phyloP scores from a whole-genome alignment of 2,113 vertebrate genomes.

The Lutjanus erythropterus region DNA sequence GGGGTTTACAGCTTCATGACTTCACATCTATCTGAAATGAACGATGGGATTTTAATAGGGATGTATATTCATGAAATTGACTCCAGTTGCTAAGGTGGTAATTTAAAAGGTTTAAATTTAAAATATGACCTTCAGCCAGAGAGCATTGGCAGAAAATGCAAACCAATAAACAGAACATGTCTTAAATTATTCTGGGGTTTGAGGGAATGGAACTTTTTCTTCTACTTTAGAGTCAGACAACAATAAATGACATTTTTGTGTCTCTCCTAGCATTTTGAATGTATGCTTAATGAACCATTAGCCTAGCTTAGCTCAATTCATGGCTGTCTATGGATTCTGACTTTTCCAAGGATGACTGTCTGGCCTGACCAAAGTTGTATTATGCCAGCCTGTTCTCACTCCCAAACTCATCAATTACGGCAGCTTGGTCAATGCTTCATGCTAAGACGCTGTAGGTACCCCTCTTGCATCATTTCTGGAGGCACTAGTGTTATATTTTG shows the following conservation, averaged over 20 bases:
- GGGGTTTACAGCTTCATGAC: constrained; percentile 26
- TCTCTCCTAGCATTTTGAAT: constrained; percentile 45
- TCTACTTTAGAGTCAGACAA: constrained; percentile 5
- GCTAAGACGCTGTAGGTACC: no score
- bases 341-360: neutral
- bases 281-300: neutral
- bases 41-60: constrained; percentile 27
- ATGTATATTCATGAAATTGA: constrained; percentile 27
- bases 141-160: neutral
- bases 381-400: no score
- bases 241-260: neutral
- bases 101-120: constrained; percentile 35
- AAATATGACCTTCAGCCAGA: neutral
- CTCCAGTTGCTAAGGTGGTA: constrained; percentile 15
- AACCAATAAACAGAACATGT: neutral
- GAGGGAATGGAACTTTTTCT: neutral
- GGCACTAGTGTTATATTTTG: no score
- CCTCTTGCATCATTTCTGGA: no score
- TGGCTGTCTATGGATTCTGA: neutral
- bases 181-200: neutral
- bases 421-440: no score
- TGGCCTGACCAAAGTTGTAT: neutral
- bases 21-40: constrained; percentile 32
- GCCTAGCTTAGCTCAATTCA: neutral
- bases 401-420: no score